phyloP scores from a whole-genome alignment of 2,113 vertebrate species.

The Ailurus styani region DNA sequence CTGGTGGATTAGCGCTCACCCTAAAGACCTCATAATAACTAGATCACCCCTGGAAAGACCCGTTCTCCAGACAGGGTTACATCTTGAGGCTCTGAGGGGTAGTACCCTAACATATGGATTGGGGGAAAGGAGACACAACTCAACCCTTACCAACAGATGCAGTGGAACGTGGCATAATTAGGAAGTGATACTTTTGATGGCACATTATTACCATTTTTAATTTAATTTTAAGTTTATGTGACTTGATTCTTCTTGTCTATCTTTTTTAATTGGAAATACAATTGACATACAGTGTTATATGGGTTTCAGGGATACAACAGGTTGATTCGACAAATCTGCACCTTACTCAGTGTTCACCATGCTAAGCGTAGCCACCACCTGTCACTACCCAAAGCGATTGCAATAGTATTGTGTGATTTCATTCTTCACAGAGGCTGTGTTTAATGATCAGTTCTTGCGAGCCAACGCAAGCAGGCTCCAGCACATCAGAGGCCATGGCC shows the following conservation, averaged over 20 bases:
- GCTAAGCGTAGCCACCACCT: background rate
- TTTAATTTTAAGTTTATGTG: background rate
- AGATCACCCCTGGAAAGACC: background rate
- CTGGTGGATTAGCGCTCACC: background rate
- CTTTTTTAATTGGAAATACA: too few relatives aligned
- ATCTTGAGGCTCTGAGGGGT: background rate
- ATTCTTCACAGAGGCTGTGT: background rate
- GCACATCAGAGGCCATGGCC: rapidly evolving
- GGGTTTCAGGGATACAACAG: background rate
- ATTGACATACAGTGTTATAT: background rate
- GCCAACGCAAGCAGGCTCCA: background rate
- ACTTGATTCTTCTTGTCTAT: too few relatives aligned
- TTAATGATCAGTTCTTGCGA: background rate
- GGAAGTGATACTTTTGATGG: background rate
- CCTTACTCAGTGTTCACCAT: background rate
- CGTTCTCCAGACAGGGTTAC: background rate
- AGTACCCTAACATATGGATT: background rate
- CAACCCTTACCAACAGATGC: background rate
- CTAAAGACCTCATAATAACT: background rate
- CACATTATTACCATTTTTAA: background rate
- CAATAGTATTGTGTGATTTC: background rate
- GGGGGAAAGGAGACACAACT: background rate
- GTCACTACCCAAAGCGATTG: background rate
- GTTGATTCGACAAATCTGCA: background rate
- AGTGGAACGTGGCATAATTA: background rate